Conservation (phyloP, 2,888 invertebrate genomes). For the Onthophagus sagittarius region DNA sequence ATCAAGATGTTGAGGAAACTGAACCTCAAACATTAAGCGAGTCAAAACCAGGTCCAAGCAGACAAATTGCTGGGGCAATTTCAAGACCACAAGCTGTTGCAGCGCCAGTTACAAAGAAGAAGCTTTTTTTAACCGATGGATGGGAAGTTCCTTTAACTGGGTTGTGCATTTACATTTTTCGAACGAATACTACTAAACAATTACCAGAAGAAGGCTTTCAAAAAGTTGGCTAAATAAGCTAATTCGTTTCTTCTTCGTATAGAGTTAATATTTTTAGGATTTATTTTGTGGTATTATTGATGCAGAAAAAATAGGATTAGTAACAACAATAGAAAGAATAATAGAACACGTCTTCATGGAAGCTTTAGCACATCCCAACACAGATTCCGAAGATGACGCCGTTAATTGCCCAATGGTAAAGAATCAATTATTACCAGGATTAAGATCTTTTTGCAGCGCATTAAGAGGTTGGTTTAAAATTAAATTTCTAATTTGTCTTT, state of each 20-base stretch:
- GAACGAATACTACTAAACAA: slow-evolving; percentile 79
- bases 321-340: slow-evolving; percentile 82
- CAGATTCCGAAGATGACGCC: slow-evolving; percentile 78
- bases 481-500: neutral
- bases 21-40: slow-evolving; percentile 40
- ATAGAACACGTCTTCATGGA: slow-evolving; percentile 90
- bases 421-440: slow-evolving; percentile 75
- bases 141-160: slow-evolving; percentile 79
- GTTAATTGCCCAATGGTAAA: slow-evolving; percentile 76
- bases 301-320: slow-evolving; percentile 71
- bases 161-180: slow-evolving; percentile 80
- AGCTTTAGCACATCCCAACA: slow-evolving; percentile 75
- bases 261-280: slow-evolving; percentile 37
- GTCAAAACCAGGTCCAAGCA: slow-evolving; percentile 40
- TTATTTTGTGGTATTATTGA: slow-evolving; percentile 77
- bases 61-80: slow-evolving; percentile 37
- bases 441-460: slow-evolving; percentile 86
- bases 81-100: slow-evolving; percentile 45
- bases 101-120: slow-evolving; percentile 59
- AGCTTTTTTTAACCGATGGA: slow-evolving; percentile 80
- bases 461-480: slow-evolving; percentile 66
- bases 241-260: slow-evolving; percentile 3
- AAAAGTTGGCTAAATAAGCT: slow-evolving; percentile 54
- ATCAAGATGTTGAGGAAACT: slow-evolving; percentile 79
- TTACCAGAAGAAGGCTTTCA: slow-evolving; percentile 91